These are phyloP conservation scores for Epirrita christyi DNA, from an alignment of 2,888 invertebrate genomes.

Conservation along the genomic window DNA sequence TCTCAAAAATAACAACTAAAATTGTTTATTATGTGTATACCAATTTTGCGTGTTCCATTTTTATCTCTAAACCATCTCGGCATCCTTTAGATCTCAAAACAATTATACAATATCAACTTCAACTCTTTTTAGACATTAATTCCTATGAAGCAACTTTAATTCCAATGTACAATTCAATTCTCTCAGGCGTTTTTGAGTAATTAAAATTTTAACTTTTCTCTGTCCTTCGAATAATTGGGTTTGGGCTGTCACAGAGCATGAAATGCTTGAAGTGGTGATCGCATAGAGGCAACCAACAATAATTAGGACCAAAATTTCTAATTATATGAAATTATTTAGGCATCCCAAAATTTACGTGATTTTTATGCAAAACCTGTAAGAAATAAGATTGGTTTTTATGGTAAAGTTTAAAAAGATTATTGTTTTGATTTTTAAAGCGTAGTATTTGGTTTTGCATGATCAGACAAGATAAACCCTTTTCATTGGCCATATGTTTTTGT, in stretches of 20 bases:
- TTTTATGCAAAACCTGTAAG: too few species aligned
- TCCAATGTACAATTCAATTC: constrained; percentile 19
- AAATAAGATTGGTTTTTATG: too few species aligned
- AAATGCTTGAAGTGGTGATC: not conserved
- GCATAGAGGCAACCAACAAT: not conserved
- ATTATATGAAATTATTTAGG: too few species aligned
- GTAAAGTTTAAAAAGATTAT: too few species aligned
- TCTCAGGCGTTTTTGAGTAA: constrained; percentile 20
- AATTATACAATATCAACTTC: constrained; percentile 11
- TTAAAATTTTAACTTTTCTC: constrained; percentile 28
- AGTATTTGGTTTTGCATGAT: too few species aligned
- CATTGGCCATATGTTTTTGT: not conserved
- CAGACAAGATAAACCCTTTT: too few species aligned
- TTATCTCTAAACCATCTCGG: not conserved
- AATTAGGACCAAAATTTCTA: too few species aligned
- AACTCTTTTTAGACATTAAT: constrained; percentile 13
- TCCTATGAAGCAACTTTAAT: constrained; percentile 11
- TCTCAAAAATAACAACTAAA: too few species aligned
- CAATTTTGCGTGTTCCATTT: too few species aligned
- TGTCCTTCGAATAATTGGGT: constrained; percentile 23
- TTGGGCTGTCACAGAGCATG: constrained; percentile 6
- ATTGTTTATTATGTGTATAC: too few species aligned
- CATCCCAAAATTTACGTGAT: too few species aligned
- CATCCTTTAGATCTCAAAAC: constrained; percentile 18
- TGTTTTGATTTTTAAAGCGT: too few species aligned